Evolutionary conservation across 2,113 vertebrate genomes (phyloP), one percentile per base, ranked within the genome.

Genomic region (Alexandromys fortis): DNA sequence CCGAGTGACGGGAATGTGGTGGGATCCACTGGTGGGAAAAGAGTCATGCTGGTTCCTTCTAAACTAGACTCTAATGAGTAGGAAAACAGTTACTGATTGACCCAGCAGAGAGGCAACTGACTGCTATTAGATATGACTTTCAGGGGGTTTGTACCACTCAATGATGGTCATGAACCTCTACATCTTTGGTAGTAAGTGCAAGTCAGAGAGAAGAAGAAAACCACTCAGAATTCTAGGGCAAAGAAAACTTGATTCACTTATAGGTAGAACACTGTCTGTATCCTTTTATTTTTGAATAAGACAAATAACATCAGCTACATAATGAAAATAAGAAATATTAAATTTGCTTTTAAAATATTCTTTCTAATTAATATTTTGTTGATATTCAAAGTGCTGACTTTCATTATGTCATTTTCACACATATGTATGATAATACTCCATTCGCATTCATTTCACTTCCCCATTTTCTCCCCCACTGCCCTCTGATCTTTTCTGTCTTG

Each of bases 71-170:
- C 17, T 92, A 97, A 67, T 49, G 92, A 96, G 95, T 55, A 61
- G 52, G 70, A 97, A 97, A 92, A 49, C 58, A 96, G 88, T 55
- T 97, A 91, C 58, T 95, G 75, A 97, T 88, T 88, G 45, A 96
- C 94, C 96, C 94, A 90, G 76, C 83, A 97, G 96, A 98, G 98
- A 96, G 81, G 83, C 93, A 98, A 95, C 97, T 94, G 98, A 90
- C 86, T 98, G 97, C 97, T 97, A 98, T 98, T 97, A 96, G 90
- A 97, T 98, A 97, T 97, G 97, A 95, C 93, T 98, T 95, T 94
- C 95, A 97, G 91, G 95, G 2, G 55, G 55, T 58, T 58, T 21
- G 55, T 58, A 19, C 22, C 94, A 96, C 96, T 96, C 97, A 96
- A 95, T 97, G 86, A 93, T 72, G 96, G 91, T 94, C n/a, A 90